phyloP scores from a whole-genome alignment of 2,113 vertebrate species.

The Cyprinodon variegatus region DNA sequence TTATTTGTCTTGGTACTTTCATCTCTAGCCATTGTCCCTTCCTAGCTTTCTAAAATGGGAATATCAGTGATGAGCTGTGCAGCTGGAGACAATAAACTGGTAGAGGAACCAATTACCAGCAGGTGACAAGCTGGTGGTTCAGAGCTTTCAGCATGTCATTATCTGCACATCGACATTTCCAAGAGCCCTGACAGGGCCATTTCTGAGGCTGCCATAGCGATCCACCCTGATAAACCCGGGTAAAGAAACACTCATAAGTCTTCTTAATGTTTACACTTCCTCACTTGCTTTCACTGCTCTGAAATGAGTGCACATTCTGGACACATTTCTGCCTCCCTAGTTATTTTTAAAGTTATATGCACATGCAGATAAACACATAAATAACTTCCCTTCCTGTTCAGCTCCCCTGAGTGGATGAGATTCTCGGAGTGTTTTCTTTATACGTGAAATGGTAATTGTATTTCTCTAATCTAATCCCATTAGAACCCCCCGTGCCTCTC shows the following conservation, averaged over 20 bases:
- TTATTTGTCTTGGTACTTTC: constrained; percentile 49
- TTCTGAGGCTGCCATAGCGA: constrained; percentile 67
- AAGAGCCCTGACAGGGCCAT: constrained; percentile 76
- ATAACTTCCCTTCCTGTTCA: constrained; percentile 1
- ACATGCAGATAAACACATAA: constrained; percentile 18
- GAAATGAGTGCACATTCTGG: background rate
- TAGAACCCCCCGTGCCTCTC: constrained; percentile 70
- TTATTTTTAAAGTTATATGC: background rate
- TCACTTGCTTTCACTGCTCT: constrained; percentile 13
- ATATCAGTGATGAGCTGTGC: constrained; percentile 74
- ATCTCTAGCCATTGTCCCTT: constrained; percentile 25
- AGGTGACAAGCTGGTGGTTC: constrained; percentile 77
- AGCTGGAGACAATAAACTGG: constrained; percentile 80
- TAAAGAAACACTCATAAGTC: constrained; percentile 30
- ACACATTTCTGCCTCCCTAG: background rate
- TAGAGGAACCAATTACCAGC: constrained; percentile 79
- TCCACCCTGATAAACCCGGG: constrained; percentile 57
- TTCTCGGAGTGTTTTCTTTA: constrained; percentile 65
- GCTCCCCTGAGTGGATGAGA: constrained; percentile 24
- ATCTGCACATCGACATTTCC: constrained; percentile 76
- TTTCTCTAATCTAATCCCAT: constrained; percentile 81
- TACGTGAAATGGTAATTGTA: constrained; percentile 79
- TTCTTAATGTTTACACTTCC: constrained; percentile 6
- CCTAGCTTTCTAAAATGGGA: constrained; percentile 67
- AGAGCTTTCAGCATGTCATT: constrained; percentile 77